phyloP scores from a whole-genome alignment of 2,797 vertebrate genomes.

The Monodelphis domestica region DNA sequence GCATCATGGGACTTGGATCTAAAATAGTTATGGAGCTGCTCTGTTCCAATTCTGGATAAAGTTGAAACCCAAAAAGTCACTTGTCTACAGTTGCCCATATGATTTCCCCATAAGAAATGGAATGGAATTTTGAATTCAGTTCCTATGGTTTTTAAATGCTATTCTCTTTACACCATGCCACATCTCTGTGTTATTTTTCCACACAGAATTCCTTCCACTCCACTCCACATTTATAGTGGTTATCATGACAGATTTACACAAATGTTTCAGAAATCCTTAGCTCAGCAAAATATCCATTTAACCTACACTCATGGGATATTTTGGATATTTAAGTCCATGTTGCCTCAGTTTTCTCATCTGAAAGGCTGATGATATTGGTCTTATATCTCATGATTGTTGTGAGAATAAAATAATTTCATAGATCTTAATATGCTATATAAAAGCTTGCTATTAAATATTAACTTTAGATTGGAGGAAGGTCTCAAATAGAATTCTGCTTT shows the following conservation, averaged over 20 bases:
- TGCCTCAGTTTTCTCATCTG: neutral
- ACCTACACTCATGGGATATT: too few species aligned
- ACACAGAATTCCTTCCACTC: neutral
- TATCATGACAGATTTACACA: neutral
- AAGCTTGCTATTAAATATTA: neutral
- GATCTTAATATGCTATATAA: neutral
- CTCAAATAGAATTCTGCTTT: neutral
- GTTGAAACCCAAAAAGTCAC: neutral
- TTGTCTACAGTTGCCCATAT: neutral
- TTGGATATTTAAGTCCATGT: neutral
- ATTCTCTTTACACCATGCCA: neutral
- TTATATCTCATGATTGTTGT: neutral
- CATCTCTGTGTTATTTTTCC: neutral
- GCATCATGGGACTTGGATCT: neutral
- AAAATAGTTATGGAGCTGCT: neutral
- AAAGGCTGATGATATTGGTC: neutral
- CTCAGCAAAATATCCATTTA: neutral
- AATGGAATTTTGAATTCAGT: neutral
- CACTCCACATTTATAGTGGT: neutral
- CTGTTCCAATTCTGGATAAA: neutral
- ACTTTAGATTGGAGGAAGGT: neutral
- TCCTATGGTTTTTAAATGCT: neutral
- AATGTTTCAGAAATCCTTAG: neutral
- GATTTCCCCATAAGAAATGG: neutral
- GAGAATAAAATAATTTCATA: neutral